These are phyloP conservation scores for Actinia equina DNA, from an alignment of 64 coral and sea anemone genomes.

Conservation along the genomic window DNA sequence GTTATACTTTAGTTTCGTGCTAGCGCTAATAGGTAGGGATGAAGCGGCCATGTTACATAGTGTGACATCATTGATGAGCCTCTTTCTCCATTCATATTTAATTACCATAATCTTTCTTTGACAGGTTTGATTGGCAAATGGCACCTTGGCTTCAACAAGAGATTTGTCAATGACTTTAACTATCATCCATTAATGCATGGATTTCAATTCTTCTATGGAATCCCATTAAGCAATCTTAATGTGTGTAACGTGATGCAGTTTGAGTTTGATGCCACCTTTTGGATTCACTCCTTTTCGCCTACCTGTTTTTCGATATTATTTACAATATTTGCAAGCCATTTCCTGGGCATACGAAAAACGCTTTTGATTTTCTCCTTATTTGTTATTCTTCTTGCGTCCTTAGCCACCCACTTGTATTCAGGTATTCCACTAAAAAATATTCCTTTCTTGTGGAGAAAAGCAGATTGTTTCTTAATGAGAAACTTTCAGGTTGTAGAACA, in stretches of 20 bases:
- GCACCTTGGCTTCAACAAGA: slow-evolving; percentile 65
- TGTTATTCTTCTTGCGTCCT: background rate
- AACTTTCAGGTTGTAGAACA: slow-evolving; percentile 58
- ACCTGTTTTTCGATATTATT: background rate
- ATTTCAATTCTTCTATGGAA: slow-evolving; percentile 62
- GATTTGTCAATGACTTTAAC: slow-evolving; percentile 26
- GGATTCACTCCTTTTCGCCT: background rate
- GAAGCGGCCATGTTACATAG: too few species aligned
- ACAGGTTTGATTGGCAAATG: slow-evolving; percentile 68
- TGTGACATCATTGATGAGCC: too few species aligned
- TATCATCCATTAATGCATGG: slow-evolving; percentile 51
- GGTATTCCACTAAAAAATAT: slow-evolving; percentile 3
- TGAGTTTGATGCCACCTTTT: background rate
- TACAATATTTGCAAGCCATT: background rate
- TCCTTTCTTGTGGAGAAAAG: background rate
- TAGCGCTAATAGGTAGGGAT: too few species aligned
- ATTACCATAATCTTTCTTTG: background rate
- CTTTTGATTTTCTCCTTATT: background rate
- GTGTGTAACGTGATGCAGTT: background rate
- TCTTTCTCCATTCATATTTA: background rate
- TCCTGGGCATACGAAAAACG: background rate
- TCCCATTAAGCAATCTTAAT: slow-evolving; percentile 41
- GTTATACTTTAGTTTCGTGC: too few species aligned
- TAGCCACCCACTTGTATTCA: background rate
- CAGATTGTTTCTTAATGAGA: slow-evolving; percentile 50